Evolutionary conservation across 1,140 invertebrate species (phyloP).

Genomic region (Leguminivora glycinivorella): DNA sequence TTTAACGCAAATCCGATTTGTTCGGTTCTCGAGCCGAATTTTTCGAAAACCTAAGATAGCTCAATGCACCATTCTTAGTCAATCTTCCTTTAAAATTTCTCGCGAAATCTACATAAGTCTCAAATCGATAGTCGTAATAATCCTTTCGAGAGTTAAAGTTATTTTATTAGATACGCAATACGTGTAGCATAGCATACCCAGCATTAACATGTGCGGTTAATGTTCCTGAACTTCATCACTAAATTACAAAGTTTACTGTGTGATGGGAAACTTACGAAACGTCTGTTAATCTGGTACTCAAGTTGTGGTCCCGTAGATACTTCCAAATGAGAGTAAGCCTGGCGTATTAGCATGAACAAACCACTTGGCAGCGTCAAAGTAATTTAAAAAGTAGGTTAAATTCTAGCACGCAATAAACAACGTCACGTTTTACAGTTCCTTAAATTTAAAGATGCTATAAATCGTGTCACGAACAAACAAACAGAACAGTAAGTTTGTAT

Average conservation of each 20-base stretch:
- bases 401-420: conserved; percentile 13
- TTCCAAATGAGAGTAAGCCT: conserved; percentile 16
- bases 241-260: conserved; percentile 51
- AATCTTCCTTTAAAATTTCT: conserved; percentile 31
- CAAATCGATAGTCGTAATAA: background rate
- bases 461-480: conserved; percentile 19
- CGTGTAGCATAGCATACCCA: conserved; percentile 28
- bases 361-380: conserved; percentile 5
- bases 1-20: conserved; percentile 75
- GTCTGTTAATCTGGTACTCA: conserved; percentile 48
- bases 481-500: conserved; percentile 18
- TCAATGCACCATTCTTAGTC: conserved; percentile 41
- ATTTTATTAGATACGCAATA: conserved; percentile 9
- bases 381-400: conserved; percentile 21
- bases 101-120: conserved; percentile 1
- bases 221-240: conserved; percentile 49
- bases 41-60: conserved; percentile 52
- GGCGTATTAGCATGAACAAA: conserved; percentile 11
- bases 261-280: conserved; percentile 48
- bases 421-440: conserved; percentile 18
- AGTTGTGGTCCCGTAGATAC: conserved; percentile 32
- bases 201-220: conserved; percentile 40
- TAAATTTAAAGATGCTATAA: conserved; percentile 24
- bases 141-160: background rate
- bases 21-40: conserved; percentile 51